phyloP scores from a whole-genome alignment of 2,888 invertebrate species.

The Ophioninae sp. region DNA sequence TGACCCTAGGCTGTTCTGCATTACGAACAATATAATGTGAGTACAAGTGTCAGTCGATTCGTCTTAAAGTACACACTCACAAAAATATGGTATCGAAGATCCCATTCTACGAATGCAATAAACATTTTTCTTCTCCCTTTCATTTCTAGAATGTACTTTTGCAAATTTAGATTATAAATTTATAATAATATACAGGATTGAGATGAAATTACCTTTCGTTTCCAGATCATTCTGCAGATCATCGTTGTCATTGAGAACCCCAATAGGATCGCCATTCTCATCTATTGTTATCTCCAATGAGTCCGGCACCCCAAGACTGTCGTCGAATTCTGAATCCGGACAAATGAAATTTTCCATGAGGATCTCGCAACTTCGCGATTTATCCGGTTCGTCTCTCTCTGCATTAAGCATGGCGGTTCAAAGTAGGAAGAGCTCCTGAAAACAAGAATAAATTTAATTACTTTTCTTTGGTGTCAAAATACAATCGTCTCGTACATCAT shows the following conservation, averaged over 20 bases:
- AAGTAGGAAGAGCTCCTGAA: not conserved
- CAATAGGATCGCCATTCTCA: constrained; percentile 69
- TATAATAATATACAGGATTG: not conserved
- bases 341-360: constrained; percentile 61
- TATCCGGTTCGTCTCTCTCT: constrained; percentile 29
- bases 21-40: constrained; percentile 29
- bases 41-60: not conserved
- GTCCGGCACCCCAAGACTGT: constrained; percentile 89
- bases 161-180: not conserved
- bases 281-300: constrained; percentile 84
- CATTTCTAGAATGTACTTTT: not conserved
- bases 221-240: not conserved
- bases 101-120: not conserved
- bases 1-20: constrained; percentile 72
- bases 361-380: constrained; percentile 46
- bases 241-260: constrained; percentile 13
- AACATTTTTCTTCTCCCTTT: not conserved
- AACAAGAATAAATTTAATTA: not conserved
- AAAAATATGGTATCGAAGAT: not conserved
- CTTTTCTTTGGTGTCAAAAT: not conserved
- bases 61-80: not conserved
- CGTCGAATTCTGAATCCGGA: constrained; percentile 90
- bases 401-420: constrained; percentile 49
- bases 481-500: not conserved
- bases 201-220: constrained; percentile 32